Evolutionary conservation across 1,140 invertebrate genomes (phyloP).

Genomic region (Potamilus streckersoni): DNA sequence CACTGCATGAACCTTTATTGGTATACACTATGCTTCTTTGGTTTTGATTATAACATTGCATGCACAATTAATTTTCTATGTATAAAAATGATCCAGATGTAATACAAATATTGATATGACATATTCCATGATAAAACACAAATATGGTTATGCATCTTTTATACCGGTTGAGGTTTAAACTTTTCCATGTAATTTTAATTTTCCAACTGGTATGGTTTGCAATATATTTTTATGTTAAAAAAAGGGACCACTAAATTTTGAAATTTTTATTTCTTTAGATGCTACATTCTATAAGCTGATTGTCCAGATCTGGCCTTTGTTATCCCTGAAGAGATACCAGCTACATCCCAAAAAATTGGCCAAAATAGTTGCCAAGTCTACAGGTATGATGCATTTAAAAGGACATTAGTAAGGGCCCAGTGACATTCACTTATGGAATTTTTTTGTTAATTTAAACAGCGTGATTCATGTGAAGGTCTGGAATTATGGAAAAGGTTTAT

Average conservation of each 20-base stretch:
- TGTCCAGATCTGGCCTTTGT: slow-evolving; percentile 51
- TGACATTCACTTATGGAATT: too few relatives aligned
- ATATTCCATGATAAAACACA: too few relatives aligned
- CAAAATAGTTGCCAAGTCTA: slow-evolving; percentile 41
- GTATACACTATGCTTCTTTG: too few relatives aligned
- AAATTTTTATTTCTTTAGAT: slow-evolving; percentile 33
- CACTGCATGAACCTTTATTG: too few relatives aligned
- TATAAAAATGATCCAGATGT: too few relatives aligned
- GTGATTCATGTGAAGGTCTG: too few relatives aligned
- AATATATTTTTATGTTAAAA: not conserved
- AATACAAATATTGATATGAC: too few relatives aligned
- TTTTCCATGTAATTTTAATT: not conserved
- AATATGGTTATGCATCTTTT: not conserved
- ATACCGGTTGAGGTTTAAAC: not conserved
- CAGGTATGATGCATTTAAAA: slow-evolving; percentile 29
- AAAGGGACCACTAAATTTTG: not conserved
- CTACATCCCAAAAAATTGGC: slow-evolving; percentile 45
- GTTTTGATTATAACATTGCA: too few relatives aligned
- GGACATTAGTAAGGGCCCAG: too few relatives aligned
- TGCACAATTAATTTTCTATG: too few relatives aligned
- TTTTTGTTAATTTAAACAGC: too few relatives aligned
- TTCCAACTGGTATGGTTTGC: not conserved
- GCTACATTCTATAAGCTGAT: slow-evolving; percentile 42
- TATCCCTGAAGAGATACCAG: slow-evolving; percentile 48
- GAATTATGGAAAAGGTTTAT: too few relatives aligned